Base-by-base conservation (phyloP, 1,140 invertebrate genomes). In the Vanessa atalanta region DNA sequence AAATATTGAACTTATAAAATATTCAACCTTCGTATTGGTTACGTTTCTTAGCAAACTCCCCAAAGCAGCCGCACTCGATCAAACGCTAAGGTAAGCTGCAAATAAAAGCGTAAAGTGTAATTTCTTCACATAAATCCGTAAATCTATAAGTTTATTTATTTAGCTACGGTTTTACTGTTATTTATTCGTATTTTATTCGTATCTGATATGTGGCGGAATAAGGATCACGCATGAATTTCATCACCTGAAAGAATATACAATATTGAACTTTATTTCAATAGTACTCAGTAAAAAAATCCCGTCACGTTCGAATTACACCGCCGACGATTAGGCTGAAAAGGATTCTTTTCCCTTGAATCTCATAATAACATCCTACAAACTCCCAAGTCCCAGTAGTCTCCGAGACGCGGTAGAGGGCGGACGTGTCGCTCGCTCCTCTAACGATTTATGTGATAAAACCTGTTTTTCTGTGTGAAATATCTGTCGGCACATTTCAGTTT, bases 311-410 rank as follows among this genome's bases (percentile, higher is more conserved):
- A 74, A 65, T 57, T 57, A 55, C 47, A 60, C 47, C 55, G 31
- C 57, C 23, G 65, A 50, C 70, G 72, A 70, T 71, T 75, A 73
- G 65, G 50, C 64, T 65, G 72, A 69, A 78, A 72, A 76, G 75
- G 76, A 77, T 75, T 77, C 68, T 65, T 72, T 72, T 66, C 66
- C 72, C 61, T 47, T n/a, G 65, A 65, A 72, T 73, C 57, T 65
- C 68, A 70, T 70, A 71, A 74, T 75, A 72, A 77, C 70, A 76
- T 74, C 70, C 75, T 77, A 69, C 72, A 69, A 63, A 73, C 64
- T 70, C 66, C 68, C 80, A 82, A 73, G 57, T 70, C 64, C 65
- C 80, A 82, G 78, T 78, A 51, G 50, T 60, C 64, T 37, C 64
- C 61, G 61, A 60, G 70, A 26, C 68, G 64, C 51, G 47, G 67